A percentile compares a stretch with the other conserved stretches of the same genome.
Conservation (phyloP, 2,797 vertebrate species). For the Fistularia commersonii region DNA sequence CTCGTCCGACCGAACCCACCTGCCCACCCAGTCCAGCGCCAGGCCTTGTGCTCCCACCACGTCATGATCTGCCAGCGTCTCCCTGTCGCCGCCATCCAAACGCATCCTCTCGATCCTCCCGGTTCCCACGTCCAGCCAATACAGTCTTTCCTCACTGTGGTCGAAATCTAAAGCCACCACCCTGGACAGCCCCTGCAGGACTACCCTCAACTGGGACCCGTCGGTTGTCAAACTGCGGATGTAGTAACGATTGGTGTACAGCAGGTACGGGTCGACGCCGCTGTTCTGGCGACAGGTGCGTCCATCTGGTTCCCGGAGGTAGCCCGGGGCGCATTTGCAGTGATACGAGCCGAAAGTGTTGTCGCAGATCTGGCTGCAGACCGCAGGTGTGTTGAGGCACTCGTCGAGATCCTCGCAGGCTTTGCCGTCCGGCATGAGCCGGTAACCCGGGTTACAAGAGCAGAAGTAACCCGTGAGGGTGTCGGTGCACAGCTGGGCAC, state of each 20-base stretch:
- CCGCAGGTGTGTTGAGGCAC: slow-evolving; percentile 59
- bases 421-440: slow-evolving; percentile 74
- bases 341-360: slow-evolving; percentile 65
- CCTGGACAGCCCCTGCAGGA: slow-evolving; percentile 65
- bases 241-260: slow-evolving; percentile 76
- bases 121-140: slow-evolving; percentile 65
- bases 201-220: slow-evolving; percentile 61
- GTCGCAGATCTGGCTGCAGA: slow-evolving; percentile 77
- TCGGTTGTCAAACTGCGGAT: slow-evolving; percentile 72
- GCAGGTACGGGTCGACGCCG: slow-evolving; percentile 63
- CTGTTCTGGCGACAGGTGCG: slow-evolving; percentile 76
- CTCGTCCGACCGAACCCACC: slow-evolving; percentile 46
- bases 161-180: slow-evolving; percentile 72
- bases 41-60: slow-evolving; percentile 61
- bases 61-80: slow-evolving; percentile 46
- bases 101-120: slow-evolving; percentile 69
- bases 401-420: slow-evolving; percentile 75
- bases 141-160: slow-evolving; percentile 63
- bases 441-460: slow-evolving; percentile 68
- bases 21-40: slow-evolving; percentile 75
- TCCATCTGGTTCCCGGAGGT: slow-evolving; percentile 69
- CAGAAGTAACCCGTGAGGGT: slow-evolving; percentile 72
- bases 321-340: slow-evolving; percentile 74
- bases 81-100: slow-evolving; percentile 65
- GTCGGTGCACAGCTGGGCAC: slow-evolving; percentile 75